Percentiles rank a stretch among this genome's conserved stretches.
Evolutionary conservation across 2,113 vertebrate species (phyloP).

Genomic region (Calonectris borealis): DNA sequence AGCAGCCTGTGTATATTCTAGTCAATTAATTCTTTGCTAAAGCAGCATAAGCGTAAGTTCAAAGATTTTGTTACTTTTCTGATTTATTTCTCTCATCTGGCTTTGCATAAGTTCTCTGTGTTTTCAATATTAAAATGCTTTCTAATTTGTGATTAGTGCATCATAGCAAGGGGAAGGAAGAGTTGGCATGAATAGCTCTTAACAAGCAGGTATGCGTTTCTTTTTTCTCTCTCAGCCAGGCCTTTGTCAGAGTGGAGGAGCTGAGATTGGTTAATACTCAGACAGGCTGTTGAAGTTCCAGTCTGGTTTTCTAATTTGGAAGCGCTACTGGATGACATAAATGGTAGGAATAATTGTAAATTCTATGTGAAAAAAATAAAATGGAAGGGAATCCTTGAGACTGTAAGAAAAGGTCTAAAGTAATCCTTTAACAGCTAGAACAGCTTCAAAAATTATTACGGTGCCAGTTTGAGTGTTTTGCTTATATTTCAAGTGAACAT

Average conservation of each 20-base stretch:
- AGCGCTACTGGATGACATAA: neutral
- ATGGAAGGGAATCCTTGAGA: neutral
- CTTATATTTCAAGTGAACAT: neutral
- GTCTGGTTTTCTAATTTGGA: slow-evolving; percentile 63
- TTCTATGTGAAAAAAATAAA: neutral
- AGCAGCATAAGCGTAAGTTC: neutral
- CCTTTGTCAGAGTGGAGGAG: slow-evolving; percentile 33
- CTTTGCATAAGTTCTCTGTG: neutral
- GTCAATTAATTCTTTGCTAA: neutral
- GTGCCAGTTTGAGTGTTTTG: neutral
- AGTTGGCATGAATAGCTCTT: neutral
- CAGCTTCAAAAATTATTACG: neutral
- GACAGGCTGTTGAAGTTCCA: slow-evolving; percentile 30
- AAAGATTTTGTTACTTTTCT: neutral
- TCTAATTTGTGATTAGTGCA: neutral
- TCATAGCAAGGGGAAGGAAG: neutral
- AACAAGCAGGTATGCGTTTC: slow-evolving; percentile 14
- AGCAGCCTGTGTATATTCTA: neutral
- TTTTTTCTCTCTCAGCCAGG: slow-evolving; percentile 43
- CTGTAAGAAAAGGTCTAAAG: neutral
- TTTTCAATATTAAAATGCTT: slow-evolving; percentile 7
- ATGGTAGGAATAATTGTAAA: slow-evolving; percentile 32
- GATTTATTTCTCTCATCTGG: neutral
- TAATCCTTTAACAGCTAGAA: neutral
- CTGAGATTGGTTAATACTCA: neutral